Base-by-base conservation (phyloP, 2,797 vertebrate species). In the Smutsia temminckii region DNA sequence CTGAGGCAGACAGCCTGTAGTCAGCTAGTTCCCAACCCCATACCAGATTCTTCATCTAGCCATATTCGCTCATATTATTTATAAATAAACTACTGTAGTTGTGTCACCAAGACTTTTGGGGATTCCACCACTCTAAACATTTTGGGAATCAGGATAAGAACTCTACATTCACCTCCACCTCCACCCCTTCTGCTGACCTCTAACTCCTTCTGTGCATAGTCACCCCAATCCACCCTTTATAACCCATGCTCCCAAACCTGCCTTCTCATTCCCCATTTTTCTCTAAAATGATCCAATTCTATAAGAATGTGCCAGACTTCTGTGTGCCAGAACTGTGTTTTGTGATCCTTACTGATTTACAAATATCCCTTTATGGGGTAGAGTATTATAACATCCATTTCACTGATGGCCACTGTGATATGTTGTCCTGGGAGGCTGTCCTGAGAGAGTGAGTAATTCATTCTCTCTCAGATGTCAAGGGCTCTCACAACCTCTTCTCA, bases 371-470 rank as follows among this genome's bases (percentile, higher is more conserved):
- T 59, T 66, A 40, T 84, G 61, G 72, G 23, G 11, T 51, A 79
- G 85, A 34, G 63, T 79, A 93, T 92, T 92, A 66, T 74, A 93
- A 94, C 46, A 51, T 53, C 18, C 14, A 4, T 85, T 55, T 80
- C 75, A 85, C 37, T 49, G 59, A 49, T n/a, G 46, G 53, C 40
- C 59, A 17, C 49, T n/a, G 27, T 8, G 9, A 46, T 17, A 8
- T 29, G 46, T 46, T 46, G 46, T 46, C 46, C 46, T 11, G 42
- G 74, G 12, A 59, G 29, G 64, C 3, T 51, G 53, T 80, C 25
- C 53, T 69, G 49, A 59, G 32, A 29, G 21, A 37, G 34, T 21
- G 37, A 79, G 10, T 42, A 51, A 59, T 61, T 32, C 25, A 6
- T 25, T 23, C 55, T 49, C 25, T 40, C 79, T 34, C 40, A 6